A percentile compares a stretch with the other conserved stretches of the same genome.
These are phyloP conservation scores for Malacoctenus gilli DNA, from an alignment of 2,797 vertebrate species.

Conservation along the genomic window DNA sequence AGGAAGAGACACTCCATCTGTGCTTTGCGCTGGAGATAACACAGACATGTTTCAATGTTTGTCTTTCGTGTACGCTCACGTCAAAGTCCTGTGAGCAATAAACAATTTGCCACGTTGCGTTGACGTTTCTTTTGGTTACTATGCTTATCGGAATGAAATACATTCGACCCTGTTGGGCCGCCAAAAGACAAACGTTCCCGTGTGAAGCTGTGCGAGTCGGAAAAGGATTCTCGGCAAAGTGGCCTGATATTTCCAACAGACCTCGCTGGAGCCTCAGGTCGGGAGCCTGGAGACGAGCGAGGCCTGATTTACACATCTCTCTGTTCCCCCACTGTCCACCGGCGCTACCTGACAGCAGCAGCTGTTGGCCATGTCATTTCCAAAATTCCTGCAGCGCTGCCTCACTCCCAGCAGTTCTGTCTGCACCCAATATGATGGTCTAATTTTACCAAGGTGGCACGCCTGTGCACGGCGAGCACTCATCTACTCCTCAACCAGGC, in stretches of 20 bases:
- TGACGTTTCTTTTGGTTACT: constrained; percentile 19
- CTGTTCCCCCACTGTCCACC: constrained; percentile 27
- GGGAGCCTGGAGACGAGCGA: constrained; percentile 45
- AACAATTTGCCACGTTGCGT: constrained; percentile 5
- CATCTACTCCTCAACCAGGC: too few relatives aligned
- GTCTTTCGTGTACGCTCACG: too few relatives aligned
- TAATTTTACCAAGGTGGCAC: constrained; percentile 79
- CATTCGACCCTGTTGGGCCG: constrained; percentile 24
- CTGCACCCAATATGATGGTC: constrained; percentile 83
- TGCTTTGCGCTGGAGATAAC: constrained; percentile 82
- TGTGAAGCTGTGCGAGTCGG: constrained; percentile 47
- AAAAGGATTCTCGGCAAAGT: constrained; percentile 51
- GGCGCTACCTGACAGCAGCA: constrained; percentile 80
- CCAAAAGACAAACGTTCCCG: constrained; percentile 49
- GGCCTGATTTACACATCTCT: constrained; percentile 62
- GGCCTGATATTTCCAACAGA: constrained; percentile 75
- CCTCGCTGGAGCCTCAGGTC: constrained; percentile 47
- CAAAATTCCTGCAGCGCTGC: constrained; percentile 73
- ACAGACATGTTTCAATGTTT: constrained; percentile 31
- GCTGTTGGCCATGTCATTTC: constrained; percentile 81
- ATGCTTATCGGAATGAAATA: constrained; percentile 1
- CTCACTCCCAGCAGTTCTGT: constrained; percentile 83
- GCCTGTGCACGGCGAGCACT: constrained; percentile 7
- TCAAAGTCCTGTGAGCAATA: constrained; percentile 18
- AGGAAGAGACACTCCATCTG: constrained; percentile 41